A percentile compares a stretch with the other conserved stretches of the same genome.
These are phyloP conservation scores for Silurus aristotelis DNA, from an alignment of 2,797 vertebrate genomes.

Conservation along the genomic window DNA sequence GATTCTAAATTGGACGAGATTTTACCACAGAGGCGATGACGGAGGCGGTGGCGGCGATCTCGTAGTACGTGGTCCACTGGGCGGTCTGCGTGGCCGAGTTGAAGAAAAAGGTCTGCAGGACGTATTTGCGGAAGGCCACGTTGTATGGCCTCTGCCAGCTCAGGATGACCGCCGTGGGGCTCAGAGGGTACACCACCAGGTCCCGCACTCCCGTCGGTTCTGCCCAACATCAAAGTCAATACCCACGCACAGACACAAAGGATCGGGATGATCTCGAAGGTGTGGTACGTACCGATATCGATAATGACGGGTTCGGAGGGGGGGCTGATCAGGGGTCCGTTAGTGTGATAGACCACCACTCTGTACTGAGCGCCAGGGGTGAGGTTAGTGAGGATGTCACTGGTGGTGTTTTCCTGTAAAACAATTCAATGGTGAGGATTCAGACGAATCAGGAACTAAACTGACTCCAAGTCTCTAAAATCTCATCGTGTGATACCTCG, in stretches of 20 bases:
- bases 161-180: conserved; percentile 86
- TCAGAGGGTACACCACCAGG: conserved; percentile 85
- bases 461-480: too few species aligned
- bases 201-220: conserved; percentile 91
- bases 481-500: too few species aligned
- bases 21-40: conserved; percentile 90
- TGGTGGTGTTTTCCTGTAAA: conserved; percentile 87
- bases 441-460: not conserved
- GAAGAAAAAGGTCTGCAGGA: conserved; percentile 96
- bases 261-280: not conserved
- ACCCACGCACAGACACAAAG: not conserved
- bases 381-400: conserved; percentile 83
- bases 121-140: conserved; percentile 90
- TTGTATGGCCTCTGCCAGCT: conserved; percentile 91
- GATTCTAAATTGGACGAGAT: too few species aligned
- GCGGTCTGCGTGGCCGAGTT: conserved; percentile 89
- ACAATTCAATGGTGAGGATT: conserved; percentile 9
- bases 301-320: conserved; percentile 91
- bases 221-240: conserved; percentile 52
- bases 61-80: conserved; percentile 95
- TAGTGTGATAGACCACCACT: conserved; percentile 86
- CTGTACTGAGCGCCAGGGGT: conserved; percentile 92
- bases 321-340: conserved; percentile 87
- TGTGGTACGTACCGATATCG: conserved; percentile 80
- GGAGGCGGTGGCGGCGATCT: conserved; percentile 89